Conservation (phyloP, 2,113 vertebrate genomes). For the Isurus oxyrinchus region DNA sequence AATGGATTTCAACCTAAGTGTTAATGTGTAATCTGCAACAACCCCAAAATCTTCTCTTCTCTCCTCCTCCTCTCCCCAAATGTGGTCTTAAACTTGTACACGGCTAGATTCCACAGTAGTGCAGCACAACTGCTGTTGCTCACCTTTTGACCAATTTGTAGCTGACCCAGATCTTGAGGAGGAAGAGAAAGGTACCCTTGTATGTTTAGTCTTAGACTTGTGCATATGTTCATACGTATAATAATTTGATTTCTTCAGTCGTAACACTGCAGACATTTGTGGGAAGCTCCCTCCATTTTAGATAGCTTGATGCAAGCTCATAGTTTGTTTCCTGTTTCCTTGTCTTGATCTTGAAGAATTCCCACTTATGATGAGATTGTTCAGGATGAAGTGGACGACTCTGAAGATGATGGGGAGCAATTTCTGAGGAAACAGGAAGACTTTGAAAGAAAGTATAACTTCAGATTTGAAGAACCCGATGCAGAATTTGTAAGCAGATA, state of each 20-base stretch:
- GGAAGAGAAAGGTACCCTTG: not conserved
- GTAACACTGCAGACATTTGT: not conserved
- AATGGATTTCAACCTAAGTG: not conserved
- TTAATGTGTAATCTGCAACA: not conserved
- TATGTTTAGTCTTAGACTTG: not conserved
- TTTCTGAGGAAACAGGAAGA: constrained; percentile 78
- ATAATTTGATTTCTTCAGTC: not conserved
- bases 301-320: not conserved
- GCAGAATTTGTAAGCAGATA: constrained; percentile 49
- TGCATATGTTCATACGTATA: not conserved
- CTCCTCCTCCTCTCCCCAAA: not conserved
- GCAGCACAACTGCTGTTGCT: not conserved
- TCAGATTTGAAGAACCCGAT: constrained; percentile 81
- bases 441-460: constrained; percentile 83
- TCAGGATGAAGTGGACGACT: constrained; percentile 67
- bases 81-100: not conserved
- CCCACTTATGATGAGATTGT: constrained; percentile 56
- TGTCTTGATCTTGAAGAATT: constrained; percentile 49
- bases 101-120: not conserved
- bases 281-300: not conserved
- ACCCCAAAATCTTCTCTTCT: not conserved
- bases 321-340: not conserved
- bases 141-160: not conserved
- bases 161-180: not conserved
- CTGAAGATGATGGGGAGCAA: constrained; percentile 74